These are phyloP conservation scores for Microplitis manilae DNA, from an alignment of 2,888 invertebrate species.

Conservation along the genomic window DNA sequence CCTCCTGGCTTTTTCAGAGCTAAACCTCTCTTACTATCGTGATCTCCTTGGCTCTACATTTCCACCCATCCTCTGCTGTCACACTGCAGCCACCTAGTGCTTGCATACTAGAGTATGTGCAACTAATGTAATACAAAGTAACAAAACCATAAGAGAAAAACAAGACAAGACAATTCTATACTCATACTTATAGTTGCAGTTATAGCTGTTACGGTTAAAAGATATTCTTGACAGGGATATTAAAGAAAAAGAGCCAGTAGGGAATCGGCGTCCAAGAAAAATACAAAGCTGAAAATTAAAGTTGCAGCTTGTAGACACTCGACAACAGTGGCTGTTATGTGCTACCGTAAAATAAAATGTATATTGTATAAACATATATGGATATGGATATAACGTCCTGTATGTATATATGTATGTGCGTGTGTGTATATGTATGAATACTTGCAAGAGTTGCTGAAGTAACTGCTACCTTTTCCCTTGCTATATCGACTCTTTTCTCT, in stretches of 20 bases:
- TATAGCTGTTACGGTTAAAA: conserved; percentile 45
- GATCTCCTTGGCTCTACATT: too few relatives aligned
- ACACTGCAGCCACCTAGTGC: too few relatives aligned
- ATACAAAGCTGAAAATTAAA: background rate
- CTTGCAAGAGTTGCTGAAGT: background rate
- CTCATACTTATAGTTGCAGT: conserved; percentile 45
- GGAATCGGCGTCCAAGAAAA: conserved; percentile 28
- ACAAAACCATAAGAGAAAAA: too few relatives aligned
- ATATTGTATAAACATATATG: conserved; percentile 35
- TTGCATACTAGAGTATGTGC: too few relatives aligned
- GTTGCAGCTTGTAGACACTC: background rate
- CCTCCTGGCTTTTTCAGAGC: background rate
- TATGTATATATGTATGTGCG: conserved; percentile 36
- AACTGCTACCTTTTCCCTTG: conserved; percentile 5
- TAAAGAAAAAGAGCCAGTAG: conserved; percentile 57
- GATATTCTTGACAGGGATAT: conserved; percentile 69
- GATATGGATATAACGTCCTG: background rate
- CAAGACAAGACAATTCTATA: background rate
- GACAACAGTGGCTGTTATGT: conserved; percentile 15
- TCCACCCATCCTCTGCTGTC: too few relatives aligned
- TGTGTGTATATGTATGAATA: conserved; percentile 28
- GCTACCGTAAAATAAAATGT: conserved; percentile 31
- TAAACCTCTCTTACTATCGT: too few relatives aligned
- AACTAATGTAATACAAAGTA: too few relatives aligned
- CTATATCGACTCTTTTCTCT: conserved; percentile 17